phyloP scores from a whole-genome alignment of 2,113 vertebrate species.

The Capra hircus region DNA sequence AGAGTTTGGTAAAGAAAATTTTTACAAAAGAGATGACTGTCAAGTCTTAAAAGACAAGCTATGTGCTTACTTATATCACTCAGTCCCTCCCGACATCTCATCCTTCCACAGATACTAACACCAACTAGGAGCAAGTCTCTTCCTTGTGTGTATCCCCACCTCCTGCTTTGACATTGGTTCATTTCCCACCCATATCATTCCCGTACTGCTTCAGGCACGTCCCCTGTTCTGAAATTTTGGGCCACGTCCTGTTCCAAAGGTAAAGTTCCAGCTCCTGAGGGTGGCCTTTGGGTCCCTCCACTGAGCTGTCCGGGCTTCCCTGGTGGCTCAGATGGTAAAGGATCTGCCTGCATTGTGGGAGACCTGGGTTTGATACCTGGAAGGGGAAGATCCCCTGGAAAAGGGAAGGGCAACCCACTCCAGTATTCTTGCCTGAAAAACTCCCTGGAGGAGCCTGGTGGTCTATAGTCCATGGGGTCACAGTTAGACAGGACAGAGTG shows the following conservation, averaged over 20 bases:
- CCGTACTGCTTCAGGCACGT: not conserved
- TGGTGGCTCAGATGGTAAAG: not conserved
- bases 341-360: not conserved
- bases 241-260: not conserved
- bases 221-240: not conserved
- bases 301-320: not conserved
- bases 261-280: not conserved
- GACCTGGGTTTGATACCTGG: not conserved
- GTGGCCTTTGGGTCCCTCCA: not conserved
- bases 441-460: not conserved
- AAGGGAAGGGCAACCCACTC: not conserved
- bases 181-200: not conserved
- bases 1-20: not conserved
- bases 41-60: not conserved
- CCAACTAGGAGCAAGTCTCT: not conserved
- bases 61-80: not conserved
- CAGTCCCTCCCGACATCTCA: not conserved
- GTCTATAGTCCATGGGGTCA: not conserved
- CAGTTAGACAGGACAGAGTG: not conserved
- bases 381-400: not conserved
- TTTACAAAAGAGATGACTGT: not conserved
- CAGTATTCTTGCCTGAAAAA: not conserved
- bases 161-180: not conserved
- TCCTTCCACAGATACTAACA: not conserved
- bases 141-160: not conserved